Evolutionary conservation across 2,888 invertebrate genomes (phyloP).

Genomic region (Saturnia pavonia): DNA sequence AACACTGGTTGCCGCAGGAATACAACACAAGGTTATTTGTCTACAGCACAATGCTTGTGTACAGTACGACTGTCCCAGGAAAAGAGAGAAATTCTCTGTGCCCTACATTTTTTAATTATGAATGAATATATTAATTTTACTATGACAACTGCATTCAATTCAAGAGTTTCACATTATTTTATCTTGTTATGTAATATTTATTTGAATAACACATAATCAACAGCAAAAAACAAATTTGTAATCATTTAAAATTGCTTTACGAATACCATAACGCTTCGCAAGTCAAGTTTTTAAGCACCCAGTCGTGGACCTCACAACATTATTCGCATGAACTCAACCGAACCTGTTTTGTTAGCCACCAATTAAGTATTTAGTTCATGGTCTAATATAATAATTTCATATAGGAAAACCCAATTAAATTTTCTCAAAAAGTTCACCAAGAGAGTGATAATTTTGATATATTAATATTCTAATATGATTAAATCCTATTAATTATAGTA

Average conservation of each 20-base stretch:
- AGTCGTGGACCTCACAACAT: not conserved
- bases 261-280: conserved; percentile 1
- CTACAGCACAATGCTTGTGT: too few species aligned
- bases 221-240: not conserved
- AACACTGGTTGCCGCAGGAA: too few species aligned
- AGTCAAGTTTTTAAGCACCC: conserved; percentile 3
- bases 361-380: not conserved
- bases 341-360: conserved; percentile 10
- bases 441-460: not conserved
- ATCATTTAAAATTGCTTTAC: not conserved
- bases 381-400: not conserved
- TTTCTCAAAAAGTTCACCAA: not conserved
- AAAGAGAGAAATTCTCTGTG: too few species aligned
- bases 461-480: too few species aligned
- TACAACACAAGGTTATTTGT: too few species aligned
- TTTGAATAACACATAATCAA: not conserved
- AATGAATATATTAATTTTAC: too few species aligned
- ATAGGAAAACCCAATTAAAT: not conserved
- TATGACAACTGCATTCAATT: too few species aligned
- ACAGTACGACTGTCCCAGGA: too few species aligned
- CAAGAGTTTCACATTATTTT: too few species aligned
- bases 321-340: not conserved
- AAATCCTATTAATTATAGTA: too few species aligned
- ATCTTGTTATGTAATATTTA: not conserved
- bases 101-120: too few species aligned